phyloP scores from a whole-genome alignment of 1,140 invertebrate genomes.

The Phocides pigmalion region DNA sequence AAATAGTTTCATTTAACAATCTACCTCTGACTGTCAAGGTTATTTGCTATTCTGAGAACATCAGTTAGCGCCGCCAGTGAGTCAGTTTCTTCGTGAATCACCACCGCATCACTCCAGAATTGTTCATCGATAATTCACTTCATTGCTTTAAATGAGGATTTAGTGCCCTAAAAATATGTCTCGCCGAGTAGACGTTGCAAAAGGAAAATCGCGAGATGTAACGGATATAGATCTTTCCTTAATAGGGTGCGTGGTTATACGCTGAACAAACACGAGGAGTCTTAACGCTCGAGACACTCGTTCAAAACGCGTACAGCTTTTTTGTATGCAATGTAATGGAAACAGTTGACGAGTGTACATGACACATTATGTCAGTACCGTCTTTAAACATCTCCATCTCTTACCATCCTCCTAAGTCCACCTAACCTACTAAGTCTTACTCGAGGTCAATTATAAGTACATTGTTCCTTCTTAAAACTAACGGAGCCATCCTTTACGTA shows the following conservation, averaged over 20 bases:
- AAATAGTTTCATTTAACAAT: constrained; percentile 43
- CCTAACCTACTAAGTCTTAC: no score
- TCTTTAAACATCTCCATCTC: no score
- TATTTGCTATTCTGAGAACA: constrained; percentile 74
- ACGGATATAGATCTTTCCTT: constrained; percentile 3
- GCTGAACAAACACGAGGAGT: background rate
- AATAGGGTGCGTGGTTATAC: constrained; percentile 5
- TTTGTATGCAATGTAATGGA: no score
- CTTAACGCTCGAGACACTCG: no score
- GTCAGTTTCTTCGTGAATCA: constrained; percentile 69
- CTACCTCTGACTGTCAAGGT: constrained; percentile 66
- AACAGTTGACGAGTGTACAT: no score
- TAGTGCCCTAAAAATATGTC: constrained; percentile 11
- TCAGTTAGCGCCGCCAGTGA: constrained; percentile 71
- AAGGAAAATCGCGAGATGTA: constrained; percentile 2
- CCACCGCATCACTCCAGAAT: constrained; percentile 56
- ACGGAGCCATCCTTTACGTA: no score
- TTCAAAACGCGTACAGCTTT: no score
- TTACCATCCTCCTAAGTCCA: no score
- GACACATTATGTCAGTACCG: no score
- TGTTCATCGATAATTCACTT: constrained; percentile 57
- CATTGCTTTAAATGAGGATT: constrained; percentile 18
- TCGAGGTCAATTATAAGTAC: no score
- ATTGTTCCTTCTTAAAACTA: no score
- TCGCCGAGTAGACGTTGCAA: constrained; percentile 20